phyloP scores from a whole-genome alignment of 1,140 invertebrate genomes.

The Lordiphosa stackelbergi region DNA sequence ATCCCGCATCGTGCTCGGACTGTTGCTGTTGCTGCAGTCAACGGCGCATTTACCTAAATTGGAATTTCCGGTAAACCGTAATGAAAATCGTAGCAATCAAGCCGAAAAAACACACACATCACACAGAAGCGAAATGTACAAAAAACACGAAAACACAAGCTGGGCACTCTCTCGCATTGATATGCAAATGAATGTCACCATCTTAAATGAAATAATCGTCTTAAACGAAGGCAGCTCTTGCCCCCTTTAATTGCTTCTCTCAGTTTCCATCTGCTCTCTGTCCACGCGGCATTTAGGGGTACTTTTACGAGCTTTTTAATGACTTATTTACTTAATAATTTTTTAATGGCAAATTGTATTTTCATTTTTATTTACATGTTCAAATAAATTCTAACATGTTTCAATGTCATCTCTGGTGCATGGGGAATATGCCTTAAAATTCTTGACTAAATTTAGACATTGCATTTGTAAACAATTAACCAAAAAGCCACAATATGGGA shows the following conservation, averaged over 20 bases:
- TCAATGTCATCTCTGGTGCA: slow-evolving; percentile 46
- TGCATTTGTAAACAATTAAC: slow-evolving; percentile 40
- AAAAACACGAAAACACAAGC: slow-evolving; percentile 12
- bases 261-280: slow-evolving; percentile 7
- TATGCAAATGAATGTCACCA: slow-evolving; percentile 76
- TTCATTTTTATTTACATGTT: slow-evolving; percentile 10
- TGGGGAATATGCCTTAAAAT: slow-evolving; percentile 14
- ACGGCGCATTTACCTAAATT: slow-evolving; percentile 77
- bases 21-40: slow-evolving; percentile 40
- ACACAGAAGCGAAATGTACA: slow-evolving; percentile 20
- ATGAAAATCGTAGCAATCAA: slow-evolving; percentile 76
- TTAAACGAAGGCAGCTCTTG: slow-evolving; percentile 54
- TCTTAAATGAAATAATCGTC: slow-evolving; percentile 75
- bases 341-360: slow-evolving; percentile 3
- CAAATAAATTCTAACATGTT: slow-evolving; percentile 22
- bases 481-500: slow-evolving; percentile 15
- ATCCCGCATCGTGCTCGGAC: slow-evolving; percentile 42
- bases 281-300: slow-evolving; percentile 3
- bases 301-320: slow-evolving; percentile 52
- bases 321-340: slow-evolving; percentile 59
- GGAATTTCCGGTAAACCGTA: slow-evolving; percentile 77
- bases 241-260: slow-evolving; percentile 58
- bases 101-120: slow-evolving; percentile 47
- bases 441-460: slow-evolving; percentile 48
- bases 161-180: slow-evolving; percentile 44